Conservation (phyloP, 2,888 invertebrate species). For the Agrochola litura region DNA sequence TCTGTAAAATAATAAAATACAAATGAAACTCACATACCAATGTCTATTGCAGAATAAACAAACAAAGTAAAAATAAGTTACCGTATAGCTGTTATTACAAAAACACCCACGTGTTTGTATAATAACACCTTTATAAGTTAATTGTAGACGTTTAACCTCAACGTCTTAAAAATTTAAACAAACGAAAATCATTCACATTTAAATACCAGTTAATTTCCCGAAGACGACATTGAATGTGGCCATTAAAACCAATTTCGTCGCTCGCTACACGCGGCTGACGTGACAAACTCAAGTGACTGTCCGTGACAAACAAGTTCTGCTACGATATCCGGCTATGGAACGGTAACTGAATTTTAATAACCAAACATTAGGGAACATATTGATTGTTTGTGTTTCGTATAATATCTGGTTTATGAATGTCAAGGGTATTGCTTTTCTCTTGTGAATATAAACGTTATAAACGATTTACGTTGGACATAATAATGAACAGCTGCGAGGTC, state of each 20-base stretch:
- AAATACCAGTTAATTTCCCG: slow-evolving; percentile 25
- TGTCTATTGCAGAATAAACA: background rate
- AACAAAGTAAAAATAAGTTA: background rate
- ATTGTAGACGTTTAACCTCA: background rate
- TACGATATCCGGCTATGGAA: slow-evolving; percentile 63
- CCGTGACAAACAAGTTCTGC: slow-evolving; percentile 68
- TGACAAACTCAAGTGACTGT: slow-evolving; percentile 59
- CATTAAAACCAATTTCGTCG: slow-evolving; percentile 43
- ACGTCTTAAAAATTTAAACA: background rate
- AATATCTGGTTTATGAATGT: slow-evolving; percentile 5
- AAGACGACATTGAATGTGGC: slow-evolving; percentile 30
- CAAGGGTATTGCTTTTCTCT: background rate
- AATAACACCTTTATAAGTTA: background rate
- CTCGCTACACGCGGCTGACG: slow-evolving; percentile 36
- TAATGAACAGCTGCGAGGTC: background rate
- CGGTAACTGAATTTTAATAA: slow-evolving; percentile 59
- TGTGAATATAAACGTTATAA: background rate
- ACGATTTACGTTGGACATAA: background rate
- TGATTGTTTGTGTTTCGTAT: slow-evolving; percentile 22
- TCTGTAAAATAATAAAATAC: background rate
- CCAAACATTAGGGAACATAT: slow-evolving; percentile 32
- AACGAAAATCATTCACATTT: slow-evolving; percentile 15
- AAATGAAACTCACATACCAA: background rate
- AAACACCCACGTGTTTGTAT: background rate
- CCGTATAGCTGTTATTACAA: background rate